Conservation (phyloP, 2,888 invertebrate species). For the Pseudeuparius sepicola region DNA sequence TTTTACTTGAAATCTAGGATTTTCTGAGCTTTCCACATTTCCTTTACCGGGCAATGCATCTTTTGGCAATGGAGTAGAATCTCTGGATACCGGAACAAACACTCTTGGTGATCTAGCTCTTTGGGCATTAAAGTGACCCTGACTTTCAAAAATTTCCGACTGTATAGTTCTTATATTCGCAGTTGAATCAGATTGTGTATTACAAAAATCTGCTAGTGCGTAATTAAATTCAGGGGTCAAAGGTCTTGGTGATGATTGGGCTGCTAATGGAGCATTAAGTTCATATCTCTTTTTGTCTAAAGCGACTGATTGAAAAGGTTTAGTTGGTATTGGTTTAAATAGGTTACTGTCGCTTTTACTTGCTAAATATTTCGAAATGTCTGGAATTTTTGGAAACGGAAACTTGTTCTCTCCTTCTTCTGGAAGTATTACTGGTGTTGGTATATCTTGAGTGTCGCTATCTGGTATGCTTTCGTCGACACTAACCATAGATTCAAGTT, state of each 20-base stretch:
- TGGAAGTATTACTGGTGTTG: constrained; percentile 8
- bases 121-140: constrained; percentile 37
- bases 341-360: constrained; percentile 24
- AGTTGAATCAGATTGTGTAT: constrained; percentile 24
- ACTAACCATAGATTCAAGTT: constrained; percentile 16
- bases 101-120: constrained; percentile 33
- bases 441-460: constrained; percentile 11
- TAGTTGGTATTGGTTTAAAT: constrained; percentile 25
- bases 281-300: constrained; percentile 28
- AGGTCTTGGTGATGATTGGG: constrained; percentile 16
- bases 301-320: constrained; percentile 25
- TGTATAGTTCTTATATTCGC: constrained; percentile 30
- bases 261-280: constrained; percentile 20
- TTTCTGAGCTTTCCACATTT: constrained; percentile 11
- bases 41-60: constrained; percentile 5
- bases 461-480: constrained; percentile 13
- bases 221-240: constrained; percentile 32
- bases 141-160: constrained; percentile 36
- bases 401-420: constrained; percentile 11
- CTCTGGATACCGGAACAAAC: constrained; percentile 35
- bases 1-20: constrained; percentile 24
- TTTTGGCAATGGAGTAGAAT: constrained; percentile 11
- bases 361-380: constrained; percentile 29
- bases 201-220: constrained; percentile 31
- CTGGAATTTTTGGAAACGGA: constrained; percentile 31